phyloP scores from a whole-genome alignment of 2,797 vertebrate species.

The Sebastes kiyomatsui region DNA sequence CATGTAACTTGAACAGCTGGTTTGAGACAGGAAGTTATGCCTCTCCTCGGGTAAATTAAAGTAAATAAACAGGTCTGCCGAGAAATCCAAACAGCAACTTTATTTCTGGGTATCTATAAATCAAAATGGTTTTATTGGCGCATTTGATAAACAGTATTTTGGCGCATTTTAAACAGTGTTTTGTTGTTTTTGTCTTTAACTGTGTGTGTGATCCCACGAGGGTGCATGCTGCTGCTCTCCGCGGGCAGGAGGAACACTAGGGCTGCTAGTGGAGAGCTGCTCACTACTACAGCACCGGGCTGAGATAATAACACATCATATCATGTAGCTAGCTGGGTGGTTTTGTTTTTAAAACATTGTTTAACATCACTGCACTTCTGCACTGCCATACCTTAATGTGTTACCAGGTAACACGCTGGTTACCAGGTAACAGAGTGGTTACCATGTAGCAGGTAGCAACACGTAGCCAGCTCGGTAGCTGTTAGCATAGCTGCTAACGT shows the following conservation, averaged over 20 bases:
- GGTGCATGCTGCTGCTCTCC: not conserved
- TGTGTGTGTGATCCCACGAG: not conserved
- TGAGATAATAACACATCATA: not conserved
- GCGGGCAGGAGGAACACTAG: not conserved
- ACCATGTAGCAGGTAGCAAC: not conserved
- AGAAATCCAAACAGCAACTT: not conserved
- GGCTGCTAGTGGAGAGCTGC: not conserved
- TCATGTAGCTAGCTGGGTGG: not conserved
- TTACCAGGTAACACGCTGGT: not conserved
- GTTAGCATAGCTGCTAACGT: not conserved
- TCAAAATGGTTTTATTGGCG: not conserved
- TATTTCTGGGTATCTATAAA: not conserved
- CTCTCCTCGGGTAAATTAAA: not conserved
- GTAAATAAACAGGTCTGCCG: not conserved
- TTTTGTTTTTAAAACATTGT: not conserved
- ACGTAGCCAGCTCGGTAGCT: not conserved
- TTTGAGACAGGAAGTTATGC: not conserved
- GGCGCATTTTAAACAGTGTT: not conserved
- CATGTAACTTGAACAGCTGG: not conserved
- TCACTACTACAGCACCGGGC: not conserved
- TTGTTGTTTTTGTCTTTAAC: too few species aligned
- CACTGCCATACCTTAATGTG: accelerated
- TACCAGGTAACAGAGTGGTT: not conserved
- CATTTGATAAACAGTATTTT: not conserved
- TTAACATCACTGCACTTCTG: not conserved